Percentiles rank a stretch among this genome's conserved stretches.
Conservation (phyloP, 2,888 invertebrate genomes). For the Lochmaea crataegi region DNA sequence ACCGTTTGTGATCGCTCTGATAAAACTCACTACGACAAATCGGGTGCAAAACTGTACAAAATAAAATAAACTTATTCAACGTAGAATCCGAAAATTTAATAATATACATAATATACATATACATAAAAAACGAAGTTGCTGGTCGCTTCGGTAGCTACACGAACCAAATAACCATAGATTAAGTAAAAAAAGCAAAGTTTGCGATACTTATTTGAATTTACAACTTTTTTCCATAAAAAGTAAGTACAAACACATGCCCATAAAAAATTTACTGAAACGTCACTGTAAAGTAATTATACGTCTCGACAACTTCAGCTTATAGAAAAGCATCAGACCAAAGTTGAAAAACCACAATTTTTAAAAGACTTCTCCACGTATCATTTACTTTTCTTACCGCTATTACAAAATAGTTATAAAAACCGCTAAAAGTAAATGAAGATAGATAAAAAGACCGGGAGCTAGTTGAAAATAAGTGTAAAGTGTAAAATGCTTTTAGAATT, state of each 20-base stretch:
- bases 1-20: too few species aligned
- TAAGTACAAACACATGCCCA: not conserved
- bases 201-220: too few species aligned
- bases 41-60: too few species aligned
- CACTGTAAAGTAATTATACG: conserved; percentile 5
- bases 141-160: too few species aligned
- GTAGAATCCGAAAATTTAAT: too few species aligned
- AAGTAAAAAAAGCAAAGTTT: too few species aligned
- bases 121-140: too few species aligned
- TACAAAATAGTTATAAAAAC: conserved; percentile 10
- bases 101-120: too few species aligned
- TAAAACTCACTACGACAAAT: too few species aligned
- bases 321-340: conserved; percentile 11
- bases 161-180: too few species aligned
- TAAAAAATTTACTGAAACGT: not conserved
- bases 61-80: too few species aligned
- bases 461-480: not conserved
- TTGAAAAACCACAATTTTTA: conserved; percentile 18
- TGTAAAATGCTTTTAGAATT: not conserved
- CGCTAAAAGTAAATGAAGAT: conserved; percentile 14
- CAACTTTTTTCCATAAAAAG: too few species aligned
- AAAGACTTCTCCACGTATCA: conserved; percentile 1
- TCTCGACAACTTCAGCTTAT: conserved; percentile 9
- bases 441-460: not conserved
- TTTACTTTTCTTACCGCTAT: conserved; percentile 9